Evolutionary conservation across 2,113 vertebrate genomes (phyloP).

Genomic region (Ondatra zibethicus): DNA sequence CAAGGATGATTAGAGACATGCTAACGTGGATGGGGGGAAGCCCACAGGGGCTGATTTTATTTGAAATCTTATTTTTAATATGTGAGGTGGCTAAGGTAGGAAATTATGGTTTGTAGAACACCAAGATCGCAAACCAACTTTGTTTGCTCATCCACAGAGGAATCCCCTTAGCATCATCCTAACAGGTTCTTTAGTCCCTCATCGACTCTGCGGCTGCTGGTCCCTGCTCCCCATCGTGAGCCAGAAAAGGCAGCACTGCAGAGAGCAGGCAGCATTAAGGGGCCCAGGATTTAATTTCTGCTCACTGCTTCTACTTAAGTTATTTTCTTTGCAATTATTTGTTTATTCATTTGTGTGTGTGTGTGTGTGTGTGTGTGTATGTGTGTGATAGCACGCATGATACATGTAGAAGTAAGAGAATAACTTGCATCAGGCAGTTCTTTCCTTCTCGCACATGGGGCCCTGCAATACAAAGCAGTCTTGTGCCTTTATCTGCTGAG

Average conservation of each 20-base stretch:
- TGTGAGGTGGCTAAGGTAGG: background rate
- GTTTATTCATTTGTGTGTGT: background rate
- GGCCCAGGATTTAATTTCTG: background rate
- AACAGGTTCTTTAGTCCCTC: background rate
- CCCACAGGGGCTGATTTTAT: no score
- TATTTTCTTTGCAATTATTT: background rate
- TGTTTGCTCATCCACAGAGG: background rate
- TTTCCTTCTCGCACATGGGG: background rate
- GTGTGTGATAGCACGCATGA: background rate
- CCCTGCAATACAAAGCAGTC: background rate
- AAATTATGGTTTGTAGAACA: background rate
- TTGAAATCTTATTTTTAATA: background rate
- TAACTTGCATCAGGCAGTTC: background rate
- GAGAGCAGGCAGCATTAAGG: background rate
- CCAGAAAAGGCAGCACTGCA: background rate
- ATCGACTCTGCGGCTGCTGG: rapidly evolving
- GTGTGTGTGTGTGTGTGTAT: background rate
- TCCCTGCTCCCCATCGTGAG: background rate
- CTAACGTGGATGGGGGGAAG: background rate
- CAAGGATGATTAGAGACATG: no score
- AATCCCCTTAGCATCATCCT: background rate
- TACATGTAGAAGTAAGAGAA: background rate
- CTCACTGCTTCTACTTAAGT: background rate
- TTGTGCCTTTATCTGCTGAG: background rate
- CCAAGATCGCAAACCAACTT: background rate